Conservation (phyloP, 2,797 vertebrate species). For the Clarias platycephalus region DNA sequence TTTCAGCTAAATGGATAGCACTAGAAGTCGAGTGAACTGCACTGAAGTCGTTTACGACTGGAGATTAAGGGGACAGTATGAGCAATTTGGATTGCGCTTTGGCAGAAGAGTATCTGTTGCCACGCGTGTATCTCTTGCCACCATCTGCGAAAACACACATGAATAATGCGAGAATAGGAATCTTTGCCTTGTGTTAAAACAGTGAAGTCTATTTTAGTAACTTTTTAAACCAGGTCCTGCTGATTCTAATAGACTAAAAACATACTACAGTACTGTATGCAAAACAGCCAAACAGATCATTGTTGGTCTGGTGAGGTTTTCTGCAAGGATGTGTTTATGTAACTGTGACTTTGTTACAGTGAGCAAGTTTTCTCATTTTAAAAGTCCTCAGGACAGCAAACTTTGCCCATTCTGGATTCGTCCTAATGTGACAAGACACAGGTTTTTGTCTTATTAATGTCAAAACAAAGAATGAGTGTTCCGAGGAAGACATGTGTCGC, state of each 20-base stretch:
- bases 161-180: neutral
- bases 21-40: slow-evolving; percentile 8
- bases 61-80: slow-evolving; percentile 18
- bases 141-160: slow-evolving; percentile 35
- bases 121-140: slow-evolving; percentile 8
- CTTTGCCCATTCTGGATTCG: neutral
- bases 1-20: neutral
- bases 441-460: neutral
- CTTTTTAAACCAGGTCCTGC: neutral
- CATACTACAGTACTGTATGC: neutral
- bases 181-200: neutral
- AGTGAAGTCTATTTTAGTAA: neutral
- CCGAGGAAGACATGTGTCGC: too few relatives aligned
- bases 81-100: slow-evolving; percentile 17
- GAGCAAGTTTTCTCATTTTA: neutral
- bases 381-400: neutral
- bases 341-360: too few relatives aligned
- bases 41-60: slow-evolving; percentile 7
- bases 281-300: neutral
- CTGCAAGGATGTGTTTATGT: neutral
- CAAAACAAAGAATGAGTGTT: neutral
- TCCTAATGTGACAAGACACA: neutral
- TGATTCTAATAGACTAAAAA: neutral
- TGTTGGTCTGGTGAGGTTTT: neutral
- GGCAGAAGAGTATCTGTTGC: slow-evolving; percentile 45